Base-by-base conservation (phyloP, 2,797 vertebrate genomes). In the Anniella stebbinsi region DNA sequence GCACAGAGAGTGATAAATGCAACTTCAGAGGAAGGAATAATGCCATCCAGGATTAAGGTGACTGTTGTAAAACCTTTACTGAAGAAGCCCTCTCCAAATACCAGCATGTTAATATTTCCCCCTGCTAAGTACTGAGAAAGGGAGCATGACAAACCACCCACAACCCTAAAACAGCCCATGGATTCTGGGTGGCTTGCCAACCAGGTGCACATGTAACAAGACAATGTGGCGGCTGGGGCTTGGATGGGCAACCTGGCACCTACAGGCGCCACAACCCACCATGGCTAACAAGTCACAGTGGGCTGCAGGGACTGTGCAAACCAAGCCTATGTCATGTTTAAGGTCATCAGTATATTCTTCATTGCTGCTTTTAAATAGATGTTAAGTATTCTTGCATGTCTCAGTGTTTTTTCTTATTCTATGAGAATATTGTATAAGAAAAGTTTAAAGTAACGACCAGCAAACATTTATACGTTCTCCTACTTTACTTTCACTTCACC, bases 391-490 rank as follows among this genome's bases (percentile, higher is more conserved):
- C 17, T 63, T 81, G 48, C 3, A 33, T 51, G 28, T 41, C 1
- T 72, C 91, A 17, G 57, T 89, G 25, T 25, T 88, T 28, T 91
- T 94, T 90, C 33, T 69, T 73, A 93, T 91, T 84, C 70, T 90
- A 83, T 13, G 10, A 48, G 25, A n/a, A 70, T 33, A 73, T 77
- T 95, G 90, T 89, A 91, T 57, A 87, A 63, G 7, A 87, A 76
- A 88, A 30, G 67, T 86, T 77, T 76, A 83, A 83, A 91, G 87
- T 81, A 28, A 88, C 76, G 21, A 60, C 54, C 30, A 23, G 51
- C 87, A 93, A 91, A 91, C 69, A 91, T 70, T 93, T 94, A 88
- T 63, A 93, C 90, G 81, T 76, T 85, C 36, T 21, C 63, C 70
- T 23, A 75, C 36, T 81, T 88, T 72, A 41, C 78, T 75, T 84